Evolutionary conservation across 2,888 invertebrate genomes (phyloP).

Genomic region (Noctua fimbriata): DNA sequence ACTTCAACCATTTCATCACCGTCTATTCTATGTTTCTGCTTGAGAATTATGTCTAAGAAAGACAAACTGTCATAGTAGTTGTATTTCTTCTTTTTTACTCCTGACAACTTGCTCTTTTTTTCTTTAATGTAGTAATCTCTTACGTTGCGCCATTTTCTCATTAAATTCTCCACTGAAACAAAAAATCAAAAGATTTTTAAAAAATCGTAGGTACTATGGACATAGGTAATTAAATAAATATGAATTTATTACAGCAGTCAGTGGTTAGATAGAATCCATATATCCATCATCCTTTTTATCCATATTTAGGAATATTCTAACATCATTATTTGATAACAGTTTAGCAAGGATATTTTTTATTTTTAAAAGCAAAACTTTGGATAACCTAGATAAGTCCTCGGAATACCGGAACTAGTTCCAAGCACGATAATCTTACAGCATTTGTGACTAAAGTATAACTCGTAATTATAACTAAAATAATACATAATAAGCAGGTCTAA

Average conservation of each 20-base stretch:
- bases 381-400: neutral
- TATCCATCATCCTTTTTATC: neutral
- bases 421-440: neutral
- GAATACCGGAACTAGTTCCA: neutral
- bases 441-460: neutral
- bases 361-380: neutral
- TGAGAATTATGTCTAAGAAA: conserved; percentile 43
- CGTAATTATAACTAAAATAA: neutral
- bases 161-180: conserved; percentile 49
- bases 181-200: neutral
- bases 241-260: neutral
- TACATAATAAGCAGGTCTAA: neutral
- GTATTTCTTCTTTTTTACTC: conserved; percentile 33
- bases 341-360: neutral
- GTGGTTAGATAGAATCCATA: neutral
- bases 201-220: neutral
- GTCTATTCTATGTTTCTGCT: neutral
- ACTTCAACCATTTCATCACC: conserved; percentile 18
- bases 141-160: conserved; percentile 60
- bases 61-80: conserved; percentile 38
- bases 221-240: neutral
- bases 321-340: neutral
- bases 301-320: neutral
- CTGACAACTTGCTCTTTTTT: conserved; percentile 17
- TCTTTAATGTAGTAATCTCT: conserved; percentile 62